phyloP scores from a whole-genome alignment of 2,113 vertebrate species.

The Psephotus haematonotus region DNA sequence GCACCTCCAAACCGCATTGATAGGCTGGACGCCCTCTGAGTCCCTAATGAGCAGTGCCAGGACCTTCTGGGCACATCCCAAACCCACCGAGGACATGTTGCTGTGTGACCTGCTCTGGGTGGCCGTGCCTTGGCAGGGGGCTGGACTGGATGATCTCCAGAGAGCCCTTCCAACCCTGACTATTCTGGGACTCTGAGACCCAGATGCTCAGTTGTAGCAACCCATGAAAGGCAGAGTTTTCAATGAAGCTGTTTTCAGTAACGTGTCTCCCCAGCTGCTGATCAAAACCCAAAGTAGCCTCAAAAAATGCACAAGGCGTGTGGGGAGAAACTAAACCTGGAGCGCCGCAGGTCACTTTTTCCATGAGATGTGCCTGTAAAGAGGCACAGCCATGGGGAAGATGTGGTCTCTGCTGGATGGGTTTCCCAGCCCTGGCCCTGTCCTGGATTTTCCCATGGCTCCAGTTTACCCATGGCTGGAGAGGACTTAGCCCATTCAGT shows the following conservation, averaged over 20 bases:
- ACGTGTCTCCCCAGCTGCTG: neutral
- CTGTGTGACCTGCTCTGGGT: neutral
- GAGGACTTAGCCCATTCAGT: neutral
- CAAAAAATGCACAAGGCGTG: neutral
- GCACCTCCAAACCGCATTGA: fast-evolving
- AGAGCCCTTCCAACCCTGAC: neutral
- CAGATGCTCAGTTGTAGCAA: neutral
- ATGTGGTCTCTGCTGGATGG: neutral
- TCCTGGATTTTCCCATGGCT: neutral
- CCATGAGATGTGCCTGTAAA: neutral
- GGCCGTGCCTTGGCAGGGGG: neutral
- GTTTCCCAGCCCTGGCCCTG: neutral
- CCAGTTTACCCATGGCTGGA: neutral
- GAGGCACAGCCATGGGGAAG: neutral
- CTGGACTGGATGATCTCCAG: neutral
- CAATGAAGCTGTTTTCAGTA: neutral
- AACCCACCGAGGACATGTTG: neutral
- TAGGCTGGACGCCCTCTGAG: neutral
- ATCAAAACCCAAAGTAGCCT: neutral
- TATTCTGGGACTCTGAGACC: neutral
- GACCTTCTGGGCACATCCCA: neutral
- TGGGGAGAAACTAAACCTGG: neutral
- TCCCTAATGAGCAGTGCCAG: neutral
- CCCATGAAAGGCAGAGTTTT: neutral
- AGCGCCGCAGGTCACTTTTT: neutral